Percentiles rank a stretch among this genome's conserved stretches.
These are phyloP conservation scores for Puntigrus tetrazona DNA, from an alignment of 2,113 vertebrate genomes.

Conservation along the genomic window DNA sequence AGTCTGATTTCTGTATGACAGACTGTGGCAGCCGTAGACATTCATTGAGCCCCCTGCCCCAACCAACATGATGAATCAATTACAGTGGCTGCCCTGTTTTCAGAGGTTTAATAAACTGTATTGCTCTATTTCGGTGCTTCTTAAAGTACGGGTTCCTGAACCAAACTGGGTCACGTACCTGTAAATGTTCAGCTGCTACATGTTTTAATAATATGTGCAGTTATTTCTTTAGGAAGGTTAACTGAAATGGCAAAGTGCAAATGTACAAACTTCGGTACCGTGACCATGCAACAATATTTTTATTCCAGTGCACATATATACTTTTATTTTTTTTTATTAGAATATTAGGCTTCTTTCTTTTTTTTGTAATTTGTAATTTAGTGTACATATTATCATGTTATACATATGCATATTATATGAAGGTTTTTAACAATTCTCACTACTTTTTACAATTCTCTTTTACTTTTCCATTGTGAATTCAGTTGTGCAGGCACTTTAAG, in stretches of 20 bases:
- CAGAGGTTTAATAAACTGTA: neutral
- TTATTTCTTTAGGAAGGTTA: constrained; percentile 21
- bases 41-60: neutral
- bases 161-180: neutral
- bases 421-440: no score
- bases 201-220: constrained; percentile 7
- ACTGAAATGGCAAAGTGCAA: neutral
- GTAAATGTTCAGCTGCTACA: neutral
- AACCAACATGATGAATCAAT: constrained; percentile 11
- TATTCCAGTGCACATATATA: neutral
- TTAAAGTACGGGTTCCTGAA: neutral
- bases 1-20: constrained; percentile 18
- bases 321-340: no score
- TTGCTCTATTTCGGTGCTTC: neutral
- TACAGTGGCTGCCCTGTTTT: neutral
- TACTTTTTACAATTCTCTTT: no score
- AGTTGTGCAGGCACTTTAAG: no score
- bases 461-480: no score
- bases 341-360: no score
- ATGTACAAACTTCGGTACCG: neutral
- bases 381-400: no score
- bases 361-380: neutral
- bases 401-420: no score
- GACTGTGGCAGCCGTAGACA: neutral
- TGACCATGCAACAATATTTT: neutral